Evolutionary conservation across 2,113 vertebrate species (phyloP).

Genomic region (Rynchops niger): DNA sequence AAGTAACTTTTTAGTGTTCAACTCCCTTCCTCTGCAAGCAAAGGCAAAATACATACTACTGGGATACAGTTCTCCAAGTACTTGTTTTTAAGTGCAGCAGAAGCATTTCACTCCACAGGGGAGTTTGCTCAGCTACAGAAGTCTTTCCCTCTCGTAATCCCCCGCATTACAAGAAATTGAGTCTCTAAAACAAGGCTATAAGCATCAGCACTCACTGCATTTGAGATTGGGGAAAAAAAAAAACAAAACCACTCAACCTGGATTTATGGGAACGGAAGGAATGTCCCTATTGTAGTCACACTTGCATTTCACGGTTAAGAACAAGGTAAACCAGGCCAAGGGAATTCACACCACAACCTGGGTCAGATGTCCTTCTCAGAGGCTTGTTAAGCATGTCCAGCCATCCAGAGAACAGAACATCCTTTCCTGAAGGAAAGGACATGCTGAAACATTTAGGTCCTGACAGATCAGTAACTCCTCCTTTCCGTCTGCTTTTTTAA

Average conservation of each 20-base stretch:
- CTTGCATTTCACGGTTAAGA: not conserved
- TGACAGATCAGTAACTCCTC: not conserved
- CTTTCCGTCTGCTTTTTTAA: not conserved
- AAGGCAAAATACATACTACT: not conserved
- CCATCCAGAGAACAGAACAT: not conserved
- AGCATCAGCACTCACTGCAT: not conserved
- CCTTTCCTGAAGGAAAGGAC: not conserved
- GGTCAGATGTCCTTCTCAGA: not conserved
- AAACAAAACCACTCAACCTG: not conserved
- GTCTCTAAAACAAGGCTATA: fast-evolving
- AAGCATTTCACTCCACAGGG: not conserved
- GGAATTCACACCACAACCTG: not conserved
- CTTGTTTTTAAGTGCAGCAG: not conserved
- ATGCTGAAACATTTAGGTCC: not conserved
- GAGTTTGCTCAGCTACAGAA: not conserved
- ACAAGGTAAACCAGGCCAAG: not conserved
- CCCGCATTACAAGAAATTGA: not conserved
- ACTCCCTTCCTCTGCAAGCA: not conserved
- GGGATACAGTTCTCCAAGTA: not conserved
- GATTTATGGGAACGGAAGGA: not conserved
- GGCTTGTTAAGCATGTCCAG: not conserved
- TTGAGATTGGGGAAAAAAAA: not conserved
- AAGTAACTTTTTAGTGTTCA: not conserved
- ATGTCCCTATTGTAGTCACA: not conserved
- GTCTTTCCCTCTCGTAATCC: not conserved